Percentiles rank a stretch among this genome's conserved stretches.
Evolutionary conservation across 2,888 invertebrate species (phyloP).

Genomic region (Ametastegia equiseti): DNA sequence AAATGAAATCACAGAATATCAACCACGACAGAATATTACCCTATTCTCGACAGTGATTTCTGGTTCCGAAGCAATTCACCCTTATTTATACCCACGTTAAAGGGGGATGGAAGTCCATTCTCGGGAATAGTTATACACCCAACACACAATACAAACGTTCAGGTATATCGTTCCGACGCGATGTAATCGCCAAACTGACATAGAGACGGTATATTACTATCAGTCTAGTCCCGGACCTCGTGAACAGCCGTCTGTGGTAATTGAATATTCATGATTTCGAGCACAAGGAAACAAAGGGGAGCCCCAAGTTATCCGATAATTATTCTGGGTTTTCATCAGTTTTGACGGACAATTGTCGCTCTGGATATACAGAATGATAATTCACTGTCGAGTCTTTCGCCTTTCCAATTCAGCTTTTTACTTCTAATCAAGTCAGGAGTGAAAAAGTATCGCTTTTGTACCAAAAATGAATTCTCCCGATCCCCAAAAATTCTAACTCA

Average conservation of each 20-base stretch:
- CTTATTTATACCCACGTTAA: conserved; percentile 11
- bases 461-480: too few species aligned
- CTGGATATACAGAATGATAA: too few species aligned
- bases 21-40: background rate
- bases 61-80: conserved; percentile 13
- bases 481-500: too few species aligned
- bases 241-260: background rate
- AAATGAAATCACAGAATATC: conserved; percentile 5
- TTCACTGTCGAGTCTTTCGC: too few species aligned
- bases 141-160: too few species aligned
- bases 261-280: background rate
- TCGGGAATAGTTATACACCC: background rate
- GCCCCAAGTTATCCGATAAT: background rate
- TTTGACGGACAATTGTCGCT: too few species aligned
- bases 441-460: too few species aligned
- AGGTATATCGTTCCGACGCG: background rate
- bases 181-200: background rate
- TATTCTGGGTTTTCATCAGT: too few species aligned
- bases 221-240: background rate
- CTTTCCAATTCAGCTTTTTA: too few species aligned
- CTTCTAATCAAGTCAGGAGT: too few species aligned
- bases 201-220: background rate
- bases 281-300: background rate
- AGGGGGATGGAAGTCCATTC: conserved; percentile 10
- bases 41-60: background rate